Percentiles rank a stretch among this genome's conserved stretches.
phyloP scores from a whole-genome alignment of 64 coral and sea anemone genomes.

The Montipora capricornis region DNA sequence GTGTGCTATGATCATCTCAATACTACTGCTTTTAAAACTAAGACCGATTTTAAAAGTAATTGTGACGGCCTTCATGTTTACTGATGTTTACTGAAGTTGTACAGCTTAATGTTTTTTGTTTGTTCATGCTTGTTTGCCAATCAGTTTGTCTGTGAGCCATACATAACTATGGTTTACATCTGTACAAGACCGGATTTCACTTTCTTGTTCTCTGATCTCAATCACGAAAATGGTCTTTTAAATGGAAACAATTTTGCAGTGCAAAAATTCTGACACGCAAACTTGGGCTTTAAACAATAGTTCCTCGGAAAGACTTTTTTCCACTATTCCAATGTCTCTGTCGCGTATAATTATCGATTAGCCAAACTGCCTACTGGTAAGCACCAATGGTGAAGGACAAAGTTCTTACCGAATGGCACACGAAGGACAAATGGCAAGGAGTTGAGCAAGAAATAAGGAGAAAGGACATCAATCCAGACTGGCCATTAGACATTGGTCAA shows the following conservation, averaged over 20 bases:
- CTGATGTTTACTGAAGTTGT: no score
- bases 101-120: no score
- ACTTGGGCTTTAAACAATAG: no score
- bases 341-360: background rate
- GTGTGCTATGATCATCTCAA: background rate
- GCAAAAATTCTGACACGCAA: background rate
- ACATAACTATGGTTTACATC: background rate
- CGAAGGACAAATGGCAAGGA: background rate
- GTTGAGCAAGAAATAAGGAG: background rate
- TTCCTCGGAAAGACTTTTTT: background rate
- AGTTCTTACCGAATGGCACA: background rate
- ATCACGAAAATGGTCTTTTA: constrained; percentile 2
- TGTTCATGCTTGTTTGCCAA: no score
- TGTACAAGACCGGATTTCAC: background rate
- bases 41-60: background rate
- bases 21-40: background rate
- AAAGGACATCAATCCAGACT: background rate
- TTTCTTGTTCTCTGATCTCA: background rate
- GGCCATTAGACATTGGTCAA: background rate
- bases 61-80: no score
- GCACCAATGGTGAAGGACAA: background rate
- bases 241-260: background rate
- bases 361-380: background rate
- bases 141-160: no score
- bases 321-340: background rate